Conservation (phyloP, 37 sponge, comb jelly and placozoan genomes). For the Diacarnus erythraeanus region DNA sequence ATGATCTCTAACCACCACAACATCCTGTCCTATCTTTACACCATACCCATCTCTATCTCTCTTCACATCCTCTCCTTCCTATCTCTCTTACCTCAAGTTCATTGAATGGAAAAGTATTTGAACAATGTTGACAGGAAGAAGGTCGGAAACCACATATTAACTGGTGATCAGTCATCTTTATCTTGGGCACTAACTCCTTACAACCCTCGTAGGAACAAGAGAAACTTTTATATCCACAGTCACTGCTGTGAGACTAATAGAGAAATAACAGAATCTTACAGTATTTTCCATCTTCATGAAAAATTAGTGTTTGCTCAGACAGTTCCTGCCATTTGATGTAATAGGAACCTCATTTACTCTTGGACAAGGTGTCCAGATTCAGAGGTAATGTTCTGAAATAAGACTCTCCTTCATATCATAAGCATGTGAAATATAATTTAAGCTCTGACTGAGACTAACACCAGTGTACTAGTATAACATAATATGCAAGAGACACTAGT, state of each 20-base stretch:
- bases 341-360: too few relatives aligned
- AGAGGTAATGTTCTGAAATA: too few relatives aligned
- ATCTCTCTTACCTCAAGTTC: slow-evolving; percentile 36
- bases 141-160: slow-evolving; percentile 23
- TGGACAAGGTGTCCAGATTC: too few relatives aligned
- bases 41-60: background rate
- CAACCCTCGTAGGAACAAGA: slow-evolving; percentile 48
- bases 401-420: too few relatives aligned
- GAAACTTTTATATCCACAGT: slow-evolving; percentile 41
- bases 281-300: too few relatives aligned
- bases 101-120: background rate
- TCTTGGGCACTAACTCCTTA: slow-evolving; percentile 8
- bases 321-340: too few relatives aligned
- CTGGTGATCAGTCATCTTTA: slow-evolving; percentile 23
- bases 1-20: background rate
- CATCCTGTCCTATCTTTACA: background rate
- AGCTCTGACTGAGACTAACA: too few relatives aligned
- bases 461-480: too few relatives aligned
- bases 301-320: too few relatives aligned
- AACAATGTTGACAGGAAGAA: slow-evolving; percentile 32
- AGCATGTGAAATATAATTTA: too few relatives aligned
- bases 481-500: too few relatives aligned
- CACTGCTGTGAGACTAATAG: slow-evolving; percentile 12
- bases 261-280: background rate
- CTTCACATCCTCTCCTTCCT: too few relatives aligned